phyloP scores from a whole-genome alignment of 2,113 vertebrate species.

The Cnemophilus loriae region DNA sequence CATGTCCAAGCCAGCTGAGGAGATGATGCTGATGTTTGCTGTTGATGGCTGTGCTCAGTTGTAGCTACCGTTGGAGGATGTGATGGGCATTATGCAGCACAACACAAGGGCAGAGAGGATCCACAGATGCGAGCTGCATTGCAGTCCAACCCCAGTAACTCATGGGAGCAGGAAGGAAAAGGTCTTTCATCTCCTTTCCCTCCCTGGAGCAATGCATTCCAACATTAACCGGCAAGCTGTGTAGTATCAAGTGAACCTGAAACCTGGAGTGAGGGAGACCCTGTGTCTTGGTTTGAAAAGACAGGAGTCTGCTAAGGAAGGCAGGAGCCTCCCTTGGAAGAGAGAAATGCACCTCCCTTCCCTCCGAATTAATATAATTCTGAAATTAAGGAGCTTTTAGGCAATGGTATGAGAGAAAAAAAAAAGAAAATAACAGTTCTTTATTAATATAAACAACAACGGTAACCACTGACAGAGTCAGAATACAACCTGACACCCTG shows the following conservation, averaged over 20 bases:
- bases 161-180: not conserved
- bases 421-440: too few species aligned
- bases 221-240: not conserved
- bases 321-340: too few species aligned
- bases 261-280: not conserved
- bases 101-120: not conserved
- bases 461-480: too few species aligned
- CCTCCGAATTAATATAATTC: too few species aligned
- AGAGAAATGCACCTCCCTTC: too few species aligned
- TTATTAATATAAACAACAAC: too few species aligned
- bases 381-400: too few species aligned
- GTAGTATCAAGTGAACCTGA: not conserved
- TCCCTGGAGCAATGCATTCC: not conserved
- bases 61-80: not conserved
- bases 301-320: too few species aligned
- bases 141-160: not conserved
- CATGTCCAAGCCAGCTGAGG: not conserved
- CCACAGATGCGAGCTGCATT: fast-evolving
- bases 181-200: not conserved
- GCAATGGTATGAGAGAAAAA: too few species aligned
- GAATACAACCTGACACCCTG: too few species aligned
- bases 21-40: not conserved
- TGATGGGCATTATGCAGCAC: not conserved
- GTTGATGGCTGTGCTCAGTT: not conserved
- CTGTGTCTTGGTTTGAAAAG: too few species aligned